Evolutionary conservation across 2,888 invertebrate genomes (phyloP), one percentile per base, ranked within the genome.

Genomic region (Drosophila kambysellisi): DNA sequence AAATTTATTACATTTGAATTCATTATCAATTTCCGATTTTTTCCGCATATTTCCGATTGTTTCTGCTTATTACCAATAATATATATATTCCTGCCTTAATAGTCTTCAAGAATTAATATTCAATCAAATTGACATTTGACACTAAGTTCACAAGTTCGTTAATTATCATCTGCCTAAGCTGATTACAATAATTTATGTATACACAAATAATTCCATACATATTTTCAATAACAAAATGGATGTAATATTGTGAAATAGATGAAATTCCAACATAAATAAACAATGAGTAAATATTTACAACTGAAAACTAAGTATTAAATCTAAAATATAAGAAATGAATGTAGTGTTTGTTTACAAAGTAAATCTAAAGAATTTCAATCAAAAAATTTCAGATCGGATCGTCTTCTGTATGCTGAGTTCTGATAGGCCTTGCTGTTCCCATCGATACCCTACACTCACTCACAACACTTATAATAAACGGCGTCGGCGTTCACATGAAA

Each of bases 391-490:
- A 29, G 32, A 11, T 20, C 25, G 17, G 11, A 33, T 59, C 20
- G 35, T 11, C 25, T 43, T 29, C 5, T 5, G 4, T 46, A 2
- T 9, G 35, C 9, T n/a, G 29, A 46, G 20, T 32, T 20, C 30
- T 17, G 32, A 59, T 30, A 46, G 20, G 50, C 62, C 48, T 17
- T 2, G 39, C 8, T 25, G 15, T 54, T 12, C 30, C 20, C n/a
- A 20, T 5, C 15, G 43, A 69, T 76, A 74, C 83, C 82, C 85
- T 82, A 68, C 77, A 69, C 58, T 63, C 57, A 66, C 48, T 65
- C 59, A 66, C 59, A 76, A 46, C 57, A 64, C 68, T 82, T 64
- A 79, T 69, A 77, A 76, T 37, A 71, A 74, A 70, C 62, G 57
- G 29, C 60, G 39, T 33, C 59, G 65, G 25, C 56, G 76, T 54